These are phyloP conservation scores for Fukomys damarensis DNA, from an alignment of 2,113 vertebrate genomes.

Conservation along the genomic window DNA sequence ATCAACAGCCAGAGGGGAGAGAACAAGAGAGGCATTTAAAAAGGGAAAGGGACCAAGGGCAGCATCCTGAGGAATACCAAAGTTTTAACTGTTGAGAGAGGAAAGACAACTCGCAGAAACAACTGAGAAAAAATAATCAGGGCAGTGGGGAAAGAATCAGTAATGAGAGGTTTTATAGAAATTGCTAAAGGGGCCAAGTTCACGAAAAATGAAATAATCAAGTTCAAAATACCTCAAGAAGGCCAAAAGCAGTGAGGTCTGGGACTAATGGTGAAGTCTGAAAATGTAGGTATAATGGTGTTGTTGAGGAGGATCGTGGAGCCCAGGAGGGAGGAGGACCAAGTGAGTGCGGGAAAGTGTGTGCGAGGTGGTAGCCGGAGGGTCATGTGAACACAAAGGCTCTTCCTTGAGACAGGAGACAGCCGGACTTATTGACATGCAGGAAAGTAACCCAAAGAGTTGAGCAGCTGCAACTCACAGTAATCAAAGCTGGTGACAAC, in stretches of 20 bases:
- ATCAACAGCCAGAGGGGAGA: neutral
- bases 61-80: neutral
- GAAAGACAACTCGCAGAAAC: neutral
- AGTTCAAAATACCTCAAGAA: neutral
- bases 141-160: neutral
- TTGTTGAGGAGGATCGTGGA: neutral
- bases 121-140: neutral
- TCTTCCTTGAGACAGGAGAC: neutral
- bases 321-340: neutral
- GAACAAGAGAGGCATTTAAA: neutral
- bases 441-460: conserved; percentile 33
- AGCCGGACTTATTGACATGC: neutral
- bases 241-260: neutral
- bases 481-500: neutral
- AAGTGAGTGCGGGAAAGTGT: neutral
- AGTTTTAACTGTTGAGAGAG: neutral
- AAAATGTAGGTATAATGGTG: neutral
- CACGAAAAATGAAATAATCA: conserved; percentile 2
- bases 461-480: neutral
- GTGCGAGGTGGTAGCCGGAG: neutral
- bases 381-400: neutral
- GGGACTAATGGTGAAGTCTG: neutral
- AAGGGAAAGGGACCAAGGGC: neutral
- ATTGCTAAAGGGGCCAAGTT: neutral
- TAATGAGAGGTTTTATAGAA: neutral